Base-by-base conservation (phyloP, 2,888 invertebrate genomes). In the Phytoseiulus persimilis region DNA sequence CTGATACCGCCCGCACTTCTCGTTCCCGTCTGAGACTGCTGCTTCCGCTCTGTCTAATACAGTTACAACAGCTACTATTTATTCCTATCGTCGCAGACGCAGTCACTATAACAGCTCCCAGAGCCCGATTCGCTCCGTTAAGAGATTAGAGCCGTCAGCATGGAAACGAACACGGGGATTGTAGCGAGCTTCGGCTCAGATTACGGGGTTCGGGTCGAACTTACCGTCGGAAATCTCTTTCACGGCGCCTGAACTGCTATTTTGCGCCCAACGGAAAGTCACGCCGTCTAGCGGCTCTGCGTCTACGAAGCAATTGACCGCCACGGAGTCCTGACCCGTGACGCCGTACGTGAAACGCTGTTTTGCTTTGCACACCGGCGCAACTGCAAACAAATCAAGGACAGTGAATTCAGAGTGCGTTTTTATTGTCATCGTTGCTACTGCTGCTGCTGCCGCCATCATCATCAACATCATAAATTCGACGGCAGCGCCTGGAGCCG, bases 331-430 rank as follows among this genome's bases (percentile, higher is more conserved):
- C 92, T 96, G 96, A 92, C 97, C 97, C 9, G 96, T 97, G 5
- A 97, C 96, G 0, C 97, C 97, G 92, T 97, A 96, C 31, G 97
- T 95, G 90, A 95, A 94, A 87, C 95, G 95, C 93, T 97, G 96
- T 91, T 96, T 95, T 89, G 95, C 95, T 91, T 95, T 95, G 93
- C 96, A 97, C 0, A 96, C 96, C 0, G 97, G 97, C 0, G 96
- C 95, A 93, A 96, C 97, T 97, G 94, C 96, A 96, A 90, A 33
- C 87, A 32, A 65, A 65, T 65, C 65, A 65, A 11, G 18, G 65
- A 65, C 65, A 28, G 28, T 23, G 65, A 65, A 65, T 65, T 65
- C 65, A 65, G 65, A 65, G 65, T 65, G 65, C 65, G 65, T 65
- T 65, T 65, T 65, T 65, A 65, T 65, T 18, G 18, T 65, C 65